Percentiles rank a stretch among this genome's conserved stretches.
These are phyloP conservation scores for Microcebus jonahi DNA, from an alignment of 2,113 vertebrate genomes.

Conservation along the genomic window DNA sequence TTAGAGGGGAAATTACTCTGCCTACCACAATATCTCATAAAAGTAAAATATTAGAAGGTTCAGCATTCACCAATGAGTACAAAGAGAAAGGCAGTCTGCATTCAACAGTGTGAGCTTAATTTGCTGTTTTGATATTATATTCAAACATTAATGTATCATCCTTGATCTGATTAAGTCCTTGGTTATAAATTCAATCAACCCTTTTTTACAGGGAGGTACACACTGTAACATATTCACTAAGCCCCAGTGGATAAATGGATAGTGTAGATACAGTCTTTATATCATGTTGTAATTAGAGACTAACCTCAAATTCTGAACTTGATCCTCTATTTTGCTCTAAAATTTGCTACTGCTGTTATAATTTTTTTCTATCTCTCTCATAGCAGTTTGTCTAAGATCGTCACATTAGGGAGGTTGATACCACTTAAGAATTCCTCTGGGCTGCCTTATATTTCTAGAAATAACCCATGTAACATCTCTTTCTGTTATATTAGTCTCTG, in stretches of 20 bases:
- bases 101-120: neutral
- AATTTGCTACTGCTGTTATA: neutral
- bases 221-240: neutral
- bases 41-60: neutral
- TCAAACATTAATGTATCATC: neutral
- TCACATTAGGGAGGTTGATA: constrained; percentile 2
- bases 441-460: neutral
- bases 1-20: neutral
- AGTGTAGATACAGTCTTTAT: neutral
- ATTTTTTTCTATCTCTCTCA: neutral
- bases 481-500: neutral
- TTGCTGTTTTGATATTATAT: neutral
- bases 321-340: neutral
- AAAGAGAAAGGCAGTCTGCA: neutral
- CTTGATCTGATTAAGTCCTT: neutral
- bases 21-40: neutral
- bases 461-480: constrained; percentile 3
- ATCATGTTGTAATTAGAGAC: neutral
- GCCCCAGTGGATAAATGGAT: neutral
- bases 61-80: neutral
- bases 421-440: neutral
- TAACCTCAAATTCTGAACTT: neutral
- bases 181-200: neutral
- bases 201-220: neutral
- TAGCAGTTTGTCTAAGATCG: neutral